Conservation (phyloP, 2,888 invertebrate genomes). For the Anthophora plumipes region DNA sequence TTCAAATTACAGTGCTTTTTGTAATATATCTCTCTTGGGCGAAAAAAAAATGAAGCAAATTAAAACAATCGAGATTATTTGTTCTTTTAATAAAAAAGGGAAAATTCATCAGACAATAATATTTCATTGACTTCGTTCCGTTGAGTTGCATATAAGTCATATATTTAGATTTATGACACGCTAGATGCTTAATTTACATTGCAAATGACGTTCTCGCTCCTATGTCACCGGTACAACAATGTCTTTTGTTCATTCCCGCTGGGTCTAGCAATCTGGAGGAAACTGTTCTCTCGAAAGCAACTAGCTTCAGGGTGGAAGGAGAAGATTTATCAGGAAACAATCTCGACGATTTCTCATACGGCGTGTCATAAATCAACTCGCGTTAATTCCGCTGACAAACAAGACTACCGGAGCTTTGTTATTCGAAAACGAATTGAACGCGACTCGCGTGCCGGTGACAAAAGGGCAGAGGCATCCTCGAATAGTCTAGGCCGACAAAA, state of each 20-base stretch:
- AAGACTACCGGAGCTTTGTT: conserved; percentile 5
- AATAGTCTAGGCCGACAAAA: conserved; percentile 60
- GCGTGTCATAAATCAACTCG: conserved; percentile 47
- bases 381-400: conserved; percentile 39
- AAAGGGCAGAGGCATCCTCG: conserved; percentile 54
- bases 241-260: conserved; percentile 13
- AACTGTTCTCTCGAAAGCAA: conserved; percentile 6
- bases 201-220: neutral
- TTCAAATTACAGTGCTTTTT: no score
- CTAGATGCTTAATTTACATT: conserved; percentile 6
- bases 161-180: conserved; percentile 4
- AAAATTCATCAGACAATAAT: neutral
- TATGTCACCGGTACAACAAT: conserved; percentile 1
- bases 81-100: no score
- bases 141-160: neutral
- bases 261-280: conserved; percentile 9
- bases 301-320: conserved; percentile 15
- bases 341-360: conserved; percentile 1
- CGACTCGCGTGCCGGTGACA: conserved; percentile 17
- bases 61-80: neutral
- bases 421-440: conserved; percentile 14
- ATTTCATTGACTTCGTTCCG: neutral
- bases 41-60: neutral
- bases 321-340: conserved; percentile 38
- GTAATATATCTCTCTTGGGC: no score